Conservation (phyloP, 2,797 vertebrate species). For the Syndactyla subalaris region DNA sequence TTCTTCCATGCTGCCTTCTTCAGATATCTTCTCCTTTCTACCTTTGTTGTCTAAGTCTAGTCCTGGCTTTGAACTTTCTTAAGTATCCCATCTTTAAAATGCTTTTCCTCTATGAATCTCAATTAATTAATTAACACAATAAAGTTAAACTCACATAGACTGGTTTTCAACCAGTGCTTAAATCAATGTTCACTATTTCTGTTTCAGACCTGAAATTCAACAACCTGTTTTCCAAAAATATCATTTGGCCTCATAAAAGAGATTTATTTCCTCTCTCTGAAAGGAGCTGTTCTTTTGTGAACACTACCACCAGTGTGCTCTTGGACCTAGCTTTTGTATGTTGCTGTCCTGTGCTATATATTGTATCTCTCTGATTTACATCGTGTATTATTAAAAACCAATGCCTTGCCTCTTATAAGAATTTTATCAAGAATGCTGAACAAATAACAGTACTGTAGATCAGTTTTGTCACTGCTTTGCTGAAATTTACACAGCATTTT, state of each 20-base stretch:
- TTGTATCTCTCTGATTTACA: not conserved
- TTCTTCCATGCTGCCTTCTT: not conserved
- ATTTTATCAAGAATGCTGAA: not conserved
- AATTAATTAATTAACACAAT: not conserved
- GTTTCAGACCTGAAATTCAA: conserved; percentile 7
- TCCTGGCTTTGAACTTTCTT: not conserved
- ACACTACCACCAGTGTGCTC: not conserved
- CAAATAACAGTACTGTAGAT: not conserved
- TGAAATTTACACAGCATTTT: not conserved
- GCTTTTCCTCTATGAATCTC: not conserved
- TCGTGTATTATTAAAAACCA: not conserved
- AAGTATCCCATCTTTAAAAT: not conserved
- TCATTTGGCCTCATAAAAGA: not conserved
- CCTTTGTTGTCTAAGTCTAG: not conserved
- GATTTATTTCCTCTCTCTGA: conserved; percentile 25
- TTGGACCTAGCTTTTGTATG: not conserved
- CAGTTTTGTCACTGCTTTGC: not conserved
- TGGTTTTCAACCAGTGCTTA: not conserved
- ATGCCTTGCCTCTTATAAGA: not conserved
- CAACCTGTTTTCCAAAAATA: conserved; percentile 33
- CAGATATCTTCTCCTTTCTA: not conserved
- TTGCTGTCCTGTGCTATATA: not conserved
- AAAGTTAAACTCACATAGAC: not conserved
- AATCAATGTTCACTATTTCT: not conserved
- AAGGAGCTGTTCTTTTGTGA: conserved; percentile 16